Evolutionary conservation across 1,140 invertebrate genomes (phyloP), one percentile per base, ranked within the genome.

Genomic region (Philotrypesis tridentata): DNA sequence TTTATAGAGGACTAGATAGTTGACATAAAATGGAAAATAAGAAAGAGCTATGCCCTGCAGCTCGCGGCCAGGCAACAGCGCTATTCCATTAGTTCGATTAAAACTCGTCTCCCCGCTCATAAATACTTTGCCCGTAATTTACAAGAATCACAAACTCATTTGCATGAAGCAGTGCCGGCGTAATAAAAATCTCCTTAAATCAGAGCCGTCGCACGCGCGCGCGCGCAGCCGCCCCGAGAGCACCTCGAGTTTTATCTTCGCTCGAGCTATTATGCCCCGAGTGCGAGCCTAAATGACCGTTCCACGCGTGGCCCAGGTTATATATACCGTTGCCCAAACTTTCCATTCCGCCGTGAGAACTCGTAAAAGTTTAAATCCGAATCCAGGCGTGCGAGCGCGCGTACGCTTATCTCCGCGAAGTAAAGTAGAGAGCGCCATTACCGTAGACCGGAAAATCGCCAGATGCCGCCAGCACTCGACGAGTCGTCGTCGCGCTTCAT

Each of bases 381-480:
- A 65, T 78, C 40, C 72, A 17, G 60, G 31, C 72, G 33, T 71
- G 43, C 37, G 9, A 8, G 40, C 8, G 8, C n/a, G 21, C 5
- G 9, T 5, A 31, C 33, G 68, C 33, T 73, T 80, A 80, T 80
- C 79, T 73, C 71, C 0, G 8, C 25, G n/a, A 72, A 80, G 70
- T 80, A 80, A 80, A 80, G 79, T 67, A 80, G 79, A 73, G 14
- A 80, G 14, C 60, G 27, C 17, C 33, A 9, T 80, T 80, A 80
- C 55, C 79, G 14, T n/a, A n/a, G 8, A 17, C 7, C 55, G n/a
- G 11, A 23, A 60, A 60, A 40, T 63, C 70, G 23, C 55, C 55
- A 79, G 78, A 79, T 79, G 78, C 48, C 78, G 67, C 78, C 43
- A 72, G 43, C 8, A 11, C 21, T 60, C 9, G n/a, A 17, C 37